Evolutionary conservation across 30 jellyfish, hydroid and myxozoan species (phyloP).

Genomic region (Aurelia sp.): DNA sequence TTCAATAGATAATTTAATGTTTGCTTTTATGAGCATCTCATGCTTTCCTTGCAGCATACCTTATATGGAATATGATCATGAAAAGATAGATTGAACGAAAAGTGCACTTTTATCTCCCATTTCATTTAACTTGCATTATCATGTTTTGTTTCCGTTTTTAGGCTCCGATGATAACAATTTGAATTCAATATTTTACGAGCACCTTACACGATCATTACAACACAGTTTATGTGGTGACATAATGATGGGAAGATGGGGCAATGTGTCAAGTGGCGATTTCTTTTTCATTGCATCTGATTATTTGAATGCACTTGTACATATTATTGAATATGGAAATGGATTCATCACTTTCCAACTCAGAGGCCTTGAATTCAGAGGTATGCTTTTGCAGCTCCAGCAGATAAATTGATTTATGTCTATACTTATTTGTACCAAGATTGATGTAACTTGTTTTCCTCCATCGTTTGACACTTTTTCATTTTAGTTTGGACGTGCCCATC

Average conservation of each 20-base stretch:
- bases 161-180: constrained; percentile 97
- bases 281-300: constrained; percentile 92
- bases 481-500: too few species aligned
- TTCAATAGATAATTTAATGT: constrained; percentile 67
- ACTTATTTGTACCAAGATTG: too few species aligned
- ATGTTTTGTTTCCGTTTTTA: not conserved
- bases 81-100: constrained; percentile 47
- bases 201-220: constrained; percentile 91
- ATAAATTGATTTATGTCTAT: too few species aligned
- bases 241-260: constrained; percentile 97
- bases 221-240: constrained; percentile 94
- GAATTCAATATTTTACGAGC: constrained; percentile 95
- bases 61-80: constrained; percentile 83
- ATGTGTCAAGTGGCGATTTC: constrained; percentile 96
- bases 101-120: not conserved
- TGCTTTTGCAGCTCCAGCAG: too few species aligned
- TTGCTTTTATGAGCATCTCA: constrained; percentile 87
- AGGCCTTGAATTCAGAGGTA: constrained; percentile 97
- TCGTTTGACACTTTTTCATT: too few species aligned
- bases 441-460: too few species aligned
- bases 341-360: constrained; percentile 94
- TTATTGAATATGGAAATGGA: constrained; percentile 95
- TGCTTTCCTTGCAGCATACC: constrained; percentile 88
- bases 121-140: too few species aligned
- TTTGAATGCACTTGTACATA: constrained; percentile 94